Conservation (phyloP, 2,113 vertebrate genomes). For the Collichthys lucidus region DNA sequence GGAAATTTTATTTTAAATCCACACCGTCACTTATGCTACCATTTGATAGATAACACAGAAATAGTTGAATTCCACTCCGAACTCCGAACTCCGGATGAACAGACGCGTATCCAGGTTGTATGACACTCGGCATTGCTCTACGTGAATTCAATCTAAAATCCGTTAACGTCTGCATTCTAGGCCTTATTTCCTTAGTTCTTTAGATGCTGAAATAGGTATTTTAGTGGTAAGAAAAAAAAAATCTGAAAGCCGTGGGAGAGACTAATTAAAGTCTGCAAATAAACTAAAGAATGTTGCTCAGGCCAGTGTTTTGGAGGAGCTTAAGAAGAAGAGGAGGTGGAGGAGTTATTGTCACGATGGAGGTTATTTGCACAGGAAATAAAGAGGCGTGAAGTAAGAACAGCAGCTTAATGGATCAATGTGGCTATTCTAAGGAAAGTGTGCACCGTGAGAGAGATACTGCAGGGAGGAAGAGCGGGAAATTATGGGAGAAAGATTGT, state of each 20-base stretch:
- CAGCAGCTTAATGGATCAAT: constrained; percentile 53
- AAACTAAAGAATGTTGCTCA: constrained; percentile 12
- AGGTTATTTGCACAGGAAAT: constrained; percentile 53
- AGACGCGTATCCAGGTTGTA: not conserved
- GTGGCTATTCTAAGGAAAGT: not conserved
- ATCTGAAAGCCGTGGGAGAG: constrained; percentile 7
- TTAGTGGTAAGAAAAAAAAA: not conserved
- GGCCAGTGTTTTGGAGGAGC: constrained; percentile 38
- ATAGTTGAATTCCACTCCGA: no score
- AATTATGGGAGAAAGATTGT: constrained; percentile 3
- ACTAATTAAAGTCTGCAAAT: constrained; percentile 48
- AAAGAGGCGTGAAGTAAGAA: constrained; percentile 37
- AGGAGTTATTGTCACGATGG: constrained; percentile 23
- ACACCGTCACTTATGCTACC: not conserved
- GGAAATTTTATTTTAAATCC: not conserved
- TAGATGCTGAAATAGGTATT: constrained; percentile 18
- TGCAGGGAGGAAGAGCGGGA: not conserved
- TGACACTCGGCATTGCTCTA: not conserved
- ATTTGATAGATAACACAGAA: not conserved
- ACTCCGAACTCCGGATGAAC: not conserved
- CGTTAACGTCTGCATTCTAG: not conserved
- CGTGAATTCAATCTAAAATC: not conserved
- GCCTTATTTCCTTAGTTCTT: constrained; percentile 8
- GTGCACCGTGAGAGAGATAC: not conserved
- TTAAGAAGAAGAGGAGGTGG: constrained; percentile 30